Evolutionary conservation across 2,113 vertebrate species (phyloP).

Genomic region (Ophiodon elongatus): DNA sequence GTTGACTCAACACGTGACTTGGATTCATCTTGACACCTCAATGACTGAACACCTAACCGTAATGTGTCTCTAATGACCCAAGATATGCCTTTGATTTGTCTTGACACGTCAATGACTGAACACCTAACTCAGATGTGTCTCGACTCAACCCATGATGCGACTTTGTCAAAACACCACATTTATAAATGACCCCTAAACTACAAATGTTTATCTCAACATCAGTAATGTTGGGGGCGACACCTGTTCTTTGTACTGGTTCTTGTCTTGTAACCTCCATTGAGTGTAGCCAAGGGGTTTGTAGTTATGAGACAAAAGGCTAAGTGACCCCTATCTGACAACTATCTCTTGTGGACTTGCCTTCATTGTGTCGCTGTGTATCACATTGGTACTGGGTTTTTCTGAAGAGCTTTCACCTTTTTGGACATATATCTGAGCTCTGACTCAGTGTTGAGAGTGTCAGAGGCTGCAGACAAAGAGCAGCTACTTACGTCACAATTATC

Average conservation of each 20-base stretch:
- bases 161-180: not conserved
- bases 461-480: not conserved
- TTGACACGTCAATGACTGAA: not conserved
- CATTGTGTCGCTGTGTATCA: not conserved
- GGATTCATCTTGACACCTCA: too few species aligned
- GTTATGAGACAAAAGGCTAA: too few species aligned
- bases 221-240: not conserved
- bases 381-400: not conserved
- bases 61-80: not conserved
- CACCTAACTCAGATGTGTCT: too few species aligned
- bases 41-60: too few species aligned
- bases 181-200: not conserved
- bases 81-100: too few species aligned
- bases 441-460: not conserved
- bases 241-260: not conserved
- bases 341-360: too few species aligned
- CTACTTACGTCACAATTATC: constrained; percentile 8
- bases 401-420: not conserved
- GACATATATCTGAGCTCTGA: not conserved
- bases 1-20: too few species aligned
- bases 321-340: too few species aligned
- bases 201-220: not conserved
- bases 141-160: too few species aligned
- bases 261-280: not conserved
- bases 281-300: too few species aligned